These are phyloP conservation scores for Myripristis murdjan DNA, from an alignment of 2,797 vertebrate genomes.

Conservation along the genomic window DNA sequence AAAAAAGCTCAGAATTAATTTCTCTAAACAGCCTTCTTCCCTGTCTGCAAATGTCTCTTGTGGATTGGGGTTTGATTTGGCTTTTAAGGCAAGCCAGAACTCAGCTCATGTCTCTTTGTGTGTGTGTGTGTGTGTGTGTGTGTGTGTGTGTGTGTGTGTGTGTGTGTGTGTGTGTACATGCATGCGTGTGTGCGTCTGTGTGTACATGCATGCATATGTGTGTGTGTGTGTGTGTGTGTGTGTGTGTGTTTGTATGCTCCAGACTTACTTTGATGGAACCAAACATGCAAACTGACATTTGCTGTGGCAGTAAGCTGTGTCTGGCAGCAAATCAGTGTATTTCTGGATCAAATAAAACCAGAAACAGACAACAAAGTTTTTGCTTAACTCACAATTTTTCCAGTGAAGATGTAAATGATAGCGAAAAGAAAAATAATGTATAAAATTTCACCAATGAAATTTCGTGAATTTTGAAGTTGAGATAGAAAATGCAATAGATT, in stretches of 20 bases:
- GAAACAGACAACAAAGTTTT: slow-evolving; percentile 37
- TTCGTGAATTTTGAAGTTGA: too few species aligned
- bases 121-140: too few species aligned
- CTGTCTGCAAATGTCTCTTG: slow-evolving; percentile 66
- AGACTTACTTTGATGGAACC: slow-evolving; percentile 54
- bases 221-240: too few species aligned
- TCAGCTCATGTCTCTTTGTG: slow-evolving; percentile 36
- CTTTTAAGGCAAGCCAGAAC: slow-evolving; percentile 74
- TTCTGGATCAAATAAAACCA: slow-evolving; percentile 56
- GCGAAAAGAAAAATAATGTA: slow-evolving; percentile 22
- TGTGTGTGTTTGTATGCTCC: slow-evolving; percentile 3
- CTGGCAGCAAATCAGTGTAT: slow-evolving; percentile 54
- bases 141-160: slow-evolving; percentile 13
- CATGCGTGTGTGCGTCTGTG: too few species aligned
- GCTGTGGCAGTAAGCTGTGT: slow-evolving; percentile 49
- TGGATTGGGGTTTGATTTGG: slow-evolving; percentile 69
- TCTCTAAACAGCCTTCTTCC: slow-evolving; percentile 69
- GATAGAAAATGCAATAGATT: slow-evolving; percentile 1
- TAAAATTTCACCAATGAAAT: too few species aligned
- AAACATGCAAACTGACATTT: slow-evolving; percentile 66
- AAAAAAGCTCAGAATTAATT: slow-evolving; percentile 73
- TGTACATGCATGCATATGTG: slow-evolving; percentile 12
- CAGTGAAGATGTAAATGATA: slow-evolving; percentile 40
- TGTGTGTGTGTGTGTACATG: slow-evolving; percentile 8
- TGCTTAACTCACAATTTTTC: slow-evolving; percentile 25